Conservation (phyloP, 1,140 invertebrate genomes). For the Atta colombica region DNA sequence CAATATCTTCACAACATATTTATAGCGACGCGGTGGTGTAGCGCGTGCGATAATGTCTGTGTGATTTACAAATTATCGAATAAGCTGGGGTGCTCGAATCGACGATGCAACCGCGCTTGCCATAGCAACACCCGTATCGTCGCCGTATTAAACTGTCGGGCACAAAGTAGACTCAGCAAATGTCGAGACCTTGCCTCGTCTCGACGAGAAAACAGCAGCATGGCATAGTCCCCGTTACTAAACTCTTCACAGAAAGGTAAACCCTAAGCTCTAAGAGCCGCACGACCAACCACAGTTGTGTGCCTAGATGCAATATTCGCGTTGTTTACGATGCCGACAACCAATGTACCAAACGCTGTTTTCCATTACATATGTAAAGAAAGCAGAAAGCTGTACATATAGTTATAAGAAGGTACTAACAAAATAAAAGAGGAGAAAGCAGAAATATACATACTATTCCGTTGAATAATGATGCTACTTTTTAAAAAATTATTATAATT, state of each 20-base stretch:
- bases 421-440: neutral
- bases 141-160: neutral
- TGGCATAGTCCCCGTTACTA: neutral
- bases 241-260: conserved; percentile 39
- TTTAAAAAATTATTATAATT: neutral
- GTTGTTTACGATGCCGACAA: conserved; percentile 52
- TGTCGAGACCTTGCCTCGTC: neutral
- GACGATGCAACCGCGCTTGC: neutral
- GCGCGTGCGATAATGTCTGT: conserved; percentile 9
- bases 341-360: conserved; percentile 47
- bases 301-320: conserved; percentile 58
- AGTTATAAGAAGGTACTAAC: neutral
- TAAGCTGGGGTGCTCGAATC: neutral
- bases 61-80: conserved; percentile 49
- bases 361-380: conserved; percentile 43
- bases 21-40: neutral
- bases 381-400: neutral
- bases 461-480: neutral
- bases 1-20: conserved; percentile 27
- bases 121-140: conserved; percentile 19
- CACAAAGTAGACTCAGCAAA: neutral
- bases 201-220: neutral
- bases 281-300: conserved; percentile 15
- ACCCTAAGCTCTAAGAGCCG: conserved; percentile 9
- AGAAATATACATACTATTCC: neutral